Base-by-base conservation (phyloP, 2,113 vertebrate species). In the Mirounga angustirostris region DNA sequence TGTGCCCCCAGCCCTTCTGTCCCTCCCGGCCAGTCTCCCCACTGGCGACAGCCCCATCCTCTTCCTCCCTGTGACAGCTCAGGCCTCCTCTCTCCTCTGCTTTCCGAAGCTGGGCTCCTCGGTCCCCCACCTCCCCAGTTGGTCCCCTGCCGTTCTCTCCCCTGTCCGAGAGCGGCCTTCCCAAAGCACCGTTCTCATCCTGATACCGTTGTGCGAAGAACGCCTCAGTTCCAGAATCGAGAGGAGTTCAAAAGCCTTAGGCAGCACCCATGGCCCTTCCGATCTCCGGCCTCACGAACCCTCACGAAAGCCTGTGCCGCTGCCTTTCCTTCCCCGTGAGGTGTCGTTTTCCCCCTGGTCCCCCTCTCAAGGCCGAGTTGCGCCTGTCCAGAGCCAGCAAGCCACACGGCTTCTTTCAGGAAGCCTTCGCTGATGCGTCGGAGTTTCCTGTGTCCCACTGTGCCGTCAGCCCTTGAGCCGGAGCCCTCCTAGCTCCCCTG, bases 261-360 rank as follows among this genome's bases (percentile, higher is more conserved):
- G n/a, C 18, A 21, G 24, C 19, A 28, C n/a, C n/a, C 15, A 16
- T 33, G 30, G 7, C 22, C 76, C 43, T 58, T 65, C 16, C 5
- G 81, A 33, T 54, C 43, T 10, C 63, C 30, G 67, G 46, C 30
- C 36, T 82, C 24, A 0, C 33, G 56, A 81, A 30, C 30, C 89
- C 1, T 0, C 0, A 4, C 2, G 59, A 22, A 15, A 22, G 21
- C 67, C 50, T 69, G 26, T 14, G 33, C 4, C 36, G 2, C 46
- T 11, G 14, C 26, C 11, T 21, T 46, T 22, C 22, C 71, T 19
- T 59, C 78, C 1, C 30, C 3, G 4, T 18, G 13, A 24, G 7
- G 36, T 59, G 43, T 79, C 14, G 13, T 86, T 33, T 89, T 12
- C 73, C n/a, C n/a, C 33, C 69, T 33, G 9, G 1, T 30, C 65